These are phyloP conservation scores for Cephus spinipes DNA, from an alignment of 2,888 invertebrate genomes.

Conservation along the genomic window DNA sequence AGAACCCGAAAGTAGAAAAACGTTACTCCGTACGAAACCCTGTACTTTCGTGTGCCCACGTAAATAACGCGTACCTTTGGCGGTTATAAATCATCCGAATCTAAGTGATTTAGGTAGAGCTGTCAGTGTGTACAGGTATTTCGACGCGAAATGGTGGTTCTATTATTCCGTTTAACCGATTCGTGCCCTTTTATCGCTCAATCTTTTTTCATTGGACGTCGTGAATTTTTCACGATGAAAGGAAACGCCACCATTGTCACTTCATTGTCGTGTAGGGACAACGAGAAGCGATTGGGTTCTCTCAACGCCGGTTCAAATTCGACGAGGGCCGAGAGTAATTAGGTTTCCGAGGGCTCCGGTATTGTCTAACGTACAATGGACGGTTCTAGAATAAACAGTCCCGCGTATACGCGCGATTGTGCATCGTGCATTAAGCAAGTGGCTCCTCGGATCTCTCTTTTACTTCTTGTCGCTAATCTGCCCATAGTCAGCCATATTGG, in stretches of 20 bases:
- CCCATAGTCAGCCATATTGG: not conserved
- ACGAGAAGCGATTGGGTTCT: not conserved
- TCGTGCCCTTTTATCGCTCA: not conserved
- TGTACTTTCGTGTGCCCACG: rapidly evolving
- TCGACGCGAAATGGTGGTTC: not conserved
- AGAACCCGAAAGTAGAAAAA: not conserved
- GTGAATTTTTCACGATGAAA: not conserved
- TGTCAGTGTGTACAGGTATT: not conserved
- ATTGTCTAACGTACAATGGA: not conserved
- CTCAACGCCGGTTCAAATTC: not conserved
- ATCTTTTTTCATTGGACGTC: not conserved
- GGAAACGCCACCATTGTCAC: not conserved
- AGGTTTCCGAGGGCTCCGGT: not conserved
- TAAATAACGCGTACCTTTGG: not conserved
- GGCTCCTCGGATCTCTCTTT: not conserved
- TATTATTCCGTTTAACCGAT: not conserved
- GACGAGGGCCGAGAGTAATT: not conserved
- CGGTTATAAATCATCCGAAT: not conserved
- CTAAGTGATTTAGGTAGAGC: not conserved
- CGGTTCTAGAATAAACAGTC: not conserved
- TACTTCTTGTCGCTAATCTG: not conserved
- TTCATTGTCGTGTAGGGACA: not conserved
- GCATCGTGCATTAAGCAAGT: not conserved
- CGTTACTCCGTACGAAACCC: not conserved
- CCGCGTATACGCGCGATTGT: not conserved